A percentile compares a stretch with the other conserved stretches of the same genome.
Conservation (phyloP, 1,140 invertebrate genomes). For the Drosophila rhopaloa region DNA sequence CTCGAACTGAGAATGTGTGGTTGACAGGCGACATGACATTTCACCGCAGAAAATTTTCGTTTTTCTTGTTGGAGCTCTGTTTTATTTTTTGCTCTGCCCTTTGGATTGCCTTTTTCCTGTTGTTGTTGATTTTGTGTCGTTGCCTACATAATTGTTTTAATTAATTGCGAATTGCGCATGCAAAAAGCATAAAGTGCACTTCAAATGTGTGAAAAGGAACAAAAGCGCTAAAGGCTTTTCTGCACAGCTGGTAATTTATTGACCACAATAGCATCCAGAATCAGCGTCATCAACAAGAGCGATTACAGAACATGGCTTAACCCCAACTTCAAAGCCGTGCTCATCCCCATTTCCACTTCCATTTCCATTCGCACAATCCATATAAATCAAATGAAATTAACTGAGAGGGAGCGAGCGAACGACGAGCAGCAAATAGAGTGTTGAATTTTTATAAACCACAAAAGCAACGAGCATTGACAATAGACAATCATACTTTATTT, state of each 20-base stretch:
- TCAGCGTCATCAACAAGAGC: conserved; percentile 43
- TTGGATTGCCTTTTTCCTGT: conserved; percentile 24
- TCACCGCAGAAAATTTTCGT: conserved; percentile 54
- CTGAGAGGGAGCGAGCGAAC: conserved; percentile 27
- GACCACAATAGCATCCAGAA: conserved; percentile 58
- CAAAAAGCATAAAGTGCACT: conserved; percentile 76
- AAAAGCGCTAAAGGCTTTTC: conserved; percentile 52
- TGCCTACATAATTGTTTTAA: conserved; percentile 76
- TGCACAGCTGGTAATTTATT: conserved; percentile 77
- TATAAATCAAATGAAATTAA: conserved; percentile 81
- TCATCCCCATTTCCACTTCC: conserved; percentile 8
- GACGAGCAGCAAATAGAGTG: conserved; percentile 57
- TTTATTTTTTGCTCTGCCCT: conserved; percentile 12
- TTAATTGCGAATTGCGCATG: conserved; percentile 76
- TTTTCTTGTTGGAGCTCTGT: conserved; percentile 21
- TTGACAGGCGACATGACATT: conserved; percentile 79
- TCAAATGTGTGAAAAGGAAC: conserved; percentile 72
- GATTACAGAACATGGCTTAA: conserved; percentile 52
- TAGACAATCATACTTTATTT: conserved; percentile 73
- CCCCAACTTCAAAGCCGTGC: conserved; percentile 12
- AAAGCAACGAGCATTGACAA: conserved; percentile 38
- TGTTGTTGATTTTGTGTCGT: conserved; percentile 25
- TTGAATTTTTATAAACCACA: conserved; percentile 69
- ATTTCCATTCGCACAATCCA: conserved; percentile 30
- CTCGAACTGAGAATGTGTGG: conserved; percentile 60